phyloP scores from a whole-genome alignment of 2,113 vertebrate species.

The Scortum barcoo region DNA sequence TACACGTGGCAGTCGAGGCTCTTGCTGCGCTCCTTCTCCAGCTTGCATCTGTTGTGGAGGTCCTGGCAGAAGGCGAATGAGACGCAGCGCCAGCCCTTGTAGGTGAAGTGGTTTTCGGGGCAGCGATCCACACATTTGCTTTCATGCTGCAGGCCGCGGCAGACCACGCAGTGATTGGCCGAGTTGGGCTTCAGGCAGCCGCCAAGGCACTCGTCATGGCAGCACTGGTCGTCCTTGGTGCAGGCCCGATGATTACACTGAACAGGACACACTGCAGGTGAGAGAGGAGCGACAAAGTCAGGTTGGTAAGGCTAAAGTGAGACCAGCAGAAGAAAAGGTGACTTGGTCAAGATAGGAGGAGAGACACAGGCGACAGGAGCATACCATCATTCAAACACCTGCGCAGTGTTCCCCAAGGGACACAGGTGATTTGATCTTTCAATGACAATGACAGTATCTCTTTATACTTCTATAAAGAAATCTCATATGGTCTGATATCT shows the following conservation, averaged over 20 bases:
- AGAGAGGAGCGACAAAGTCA: background rate
- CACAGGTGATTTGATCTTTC: conserved; percentile 20
- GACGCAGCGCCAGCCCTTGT: conserved; percentile 94
- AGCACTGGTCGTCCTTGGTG: conserved; percentile 88
- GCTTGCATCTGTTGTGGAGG: conserved; percentile 89
- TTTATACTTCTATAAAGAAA: conserved; percentile 18
- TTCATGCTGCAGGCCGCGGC: conserved; percentile 88
- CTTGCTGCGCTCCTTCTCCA: conserved; percentile 76
- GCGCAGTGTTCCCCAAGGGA: background rate
- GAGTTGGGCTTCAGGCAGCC: conserved; percentile 88
- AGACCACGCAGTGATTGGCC: conserved; percentile 88
- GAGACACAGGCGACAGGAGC: background rate
- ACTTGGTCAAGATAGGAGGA: background rate
- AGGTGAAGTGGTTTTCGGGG: conserved; percentile 87
- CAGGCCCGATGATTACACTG: conserved; percentile 93
- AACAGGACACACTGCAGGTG: conserved; percentile 87
- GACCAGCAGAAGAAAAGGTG: background rate
- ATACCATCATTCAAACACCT: background rate
- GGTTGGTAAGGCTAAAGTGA: conserved; percentile 4
- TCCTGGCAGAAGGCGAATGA: conserved; percentile 91
- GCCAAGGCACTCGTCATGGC: conserved; percentile 93
- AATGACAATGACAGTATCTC: background rate
- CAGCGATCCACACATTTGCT: conserved; percentile 89
- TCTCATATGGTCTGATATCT: conserved; percentile 28
- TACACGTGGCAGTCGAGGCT: conserved; percentile 86